Conservation (phyloP, 2,113 vertebrate genomes). For the Strix aluco region DNA sequence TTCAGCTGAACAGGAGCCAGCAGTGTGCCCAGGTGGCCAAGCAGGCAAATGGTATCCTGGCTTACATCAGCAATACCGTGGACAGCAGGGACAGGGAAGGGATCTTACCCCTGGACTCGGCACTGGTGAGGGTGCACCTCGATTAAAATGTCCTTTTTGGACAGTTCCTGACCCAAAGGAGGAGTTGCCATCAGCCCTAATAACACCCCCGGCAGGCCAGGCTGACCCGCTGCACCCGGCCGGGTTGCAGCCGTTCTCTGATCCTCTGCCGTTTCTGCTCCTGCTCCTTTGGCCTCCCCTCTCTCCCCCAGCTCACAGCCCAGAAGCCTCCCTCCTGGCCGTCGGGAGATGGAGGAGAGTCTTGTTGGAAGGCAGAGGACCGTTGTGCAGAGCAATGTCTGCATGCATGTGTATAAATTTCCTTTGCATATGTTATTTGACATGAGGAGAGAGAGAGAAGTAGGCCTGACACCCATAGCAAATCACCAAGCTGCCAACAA, state of each 20-base stretch:
- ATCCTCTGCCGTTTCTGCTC: not conserved
- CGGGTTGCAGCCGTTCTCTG: not conserved
- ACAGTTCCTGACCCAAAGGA: not conserved
- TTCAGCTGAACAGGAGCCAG: too few species aligned
- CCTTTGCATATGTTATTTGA: not conserved
- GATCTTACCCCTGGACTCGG: too few species aligned
- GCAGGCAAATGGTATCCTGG: too few species aligned
- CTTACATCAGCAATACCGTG: too few species aligned
- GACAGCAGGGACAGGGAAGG: too few species aligned
- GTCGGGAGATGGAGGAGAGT: accelerated
- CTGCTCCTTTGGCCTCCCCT: not conserved
- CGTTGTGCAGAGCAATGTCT: accelerated
- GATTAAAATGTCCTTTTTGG: not conserved
- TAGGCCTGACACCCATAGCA: not conserved
- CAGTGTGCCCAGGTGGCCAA: too few species aligned
- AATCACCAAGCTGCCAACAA: not conserved
- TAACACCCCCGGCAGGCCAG: accelerated
- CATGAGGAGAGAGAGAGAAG: not conserved
- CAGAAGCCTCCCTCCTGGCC: not conserved
- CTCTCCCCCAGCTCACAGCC: not conserved
- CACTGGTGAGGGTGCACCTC: too few species aligned
- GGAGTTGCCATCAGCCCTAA: not conserved
- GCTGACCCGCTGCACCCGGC: not conserved
- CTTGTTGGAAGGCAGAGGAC: not conserved
- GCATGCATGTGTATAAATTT: not conserved